Evolutionary conservation across 1,140 invertebrate species (phyloP), one percentile per base, ranked within the genome.

Genomic region (Nasonia longicornis): DNA sequence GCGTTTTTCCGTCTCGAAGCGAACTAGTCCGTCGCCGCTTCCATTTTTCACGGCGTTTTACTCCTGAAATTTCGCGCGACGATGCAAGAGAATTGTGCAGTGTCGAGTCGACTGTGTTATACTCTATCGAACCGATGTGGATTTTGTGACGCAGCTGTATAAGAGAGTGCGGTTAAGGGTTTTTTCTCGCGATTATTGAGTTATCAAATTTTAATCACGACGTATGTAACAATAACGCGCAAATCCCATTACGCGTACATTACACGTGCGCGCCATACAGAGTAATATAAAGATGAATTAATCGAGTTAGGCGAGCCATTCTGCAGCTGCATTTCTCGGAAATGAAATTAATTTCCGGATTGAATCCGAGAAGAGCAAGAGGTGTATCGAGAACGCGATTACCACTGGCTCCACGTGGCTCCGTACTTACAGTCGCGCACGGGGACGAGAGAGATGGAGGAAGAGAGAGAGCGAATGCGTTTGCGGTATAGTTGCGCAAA

Each of bases 381-480:
- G 72, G 73, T 69, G 72, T 75, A 66, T 29, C 45, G 42, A 80
- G 69, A 80, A 80, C 38, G 20, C 29, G n/a, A 81, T 81, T 76
- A 81, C 26, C 26, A 16, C 22, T 52, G 48, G 48, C 4, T 16
- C 16, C 16, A 20, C 48, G 48, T 52, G 12, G 48, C 48, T 63
- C 7, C 7, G 29, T 8, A 31, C 66, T 63, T 38, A 42, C 31
- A 29, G 38, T 42, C 26, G 14, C 26, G 14, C n/a, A 70, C 52
- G 3, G 0, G 10, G 31, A 26, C 26, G 26, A 29, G 31, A 38
- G 76, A 29, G 31, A 58, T 64, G 26, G 42, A 48, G 16, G 16
- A 12, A 26, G 12, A 29, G 31, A 58, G 26, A 35, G 31, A 35
- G 31, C 16, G 66, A 79, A 63, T 72, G 69, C 31, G 45, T 73